Evolutionary conservation across 2,888 invertebrate species (phyloP).

Genomic region (Chaetogeoica ovagalla): DNA sequence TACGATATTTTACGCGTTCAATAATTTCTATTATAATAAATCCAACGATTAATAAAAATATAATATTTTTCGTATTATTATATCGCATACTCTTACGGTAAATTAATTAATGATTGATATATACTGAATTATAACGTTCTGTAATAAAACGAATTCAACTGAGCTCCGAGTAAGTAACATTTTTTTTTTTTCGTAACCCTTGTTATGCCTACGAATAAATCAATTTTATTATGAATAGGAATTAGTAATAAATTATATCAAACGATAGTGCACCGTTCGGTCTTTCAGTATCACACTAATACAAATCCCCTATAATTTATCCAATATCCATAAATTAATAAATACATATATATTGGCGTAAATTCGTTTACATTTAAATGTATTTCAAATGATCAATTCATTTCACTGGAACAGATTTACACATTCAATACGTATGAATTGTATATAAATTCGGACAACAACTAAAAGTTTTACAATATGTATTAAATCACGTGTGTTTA

Average conservation of each 20-base stretch:
- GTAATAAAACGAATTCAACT: background rate
- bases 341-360: background rate
- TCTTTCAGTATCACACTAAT: background rate
- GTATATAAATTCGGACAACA: no score
- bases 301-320: background rate
- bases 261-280: background rate
- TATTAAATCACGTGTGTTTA: no score
- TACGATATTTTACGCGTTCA: no score
- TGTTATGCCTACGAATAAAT: background rate
- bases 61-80: no score
- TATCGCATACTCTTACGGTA: no score
- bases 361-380: background rate
- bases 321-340: background rate
- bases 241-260: background rate
- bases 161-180: background rate
- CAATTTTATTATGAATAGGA: background rate
- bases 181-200: background rate
- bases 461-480: no score
- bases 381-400: background rate
- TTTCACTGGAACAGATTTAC: background rate
- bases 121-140: background rate
- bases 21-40: no score
- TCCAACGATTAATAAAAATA: no score
- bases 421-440: background rate
- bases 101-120: background rate